Percentiles rank a stretch among this genome's conserved stretches.
Conservation (phyloP, 2,888 invertebrate species). For the Tetheella fluctuosa region DNA sequence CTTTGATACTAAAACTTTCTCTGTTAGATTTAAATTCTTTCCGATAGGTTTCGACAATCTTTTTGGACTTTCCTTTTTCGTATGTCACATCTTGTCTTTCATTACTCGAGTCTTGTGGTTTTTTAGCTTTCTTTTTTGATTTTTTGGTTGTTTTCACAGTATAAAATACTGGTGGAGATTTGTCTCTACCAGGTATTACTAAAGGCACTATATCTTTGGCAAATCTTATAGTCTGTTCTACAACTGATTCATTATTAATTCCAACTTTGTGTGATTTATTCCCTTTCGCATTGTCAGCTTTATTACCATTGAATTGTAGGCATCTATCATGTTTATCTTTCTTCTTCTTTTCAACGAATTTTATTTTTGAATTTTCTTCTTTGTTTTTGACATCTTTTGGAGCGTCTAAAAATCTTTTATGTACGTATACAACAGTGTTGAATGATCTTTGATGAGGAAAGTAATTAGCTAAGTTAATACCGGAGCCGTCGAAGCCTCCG, state of each 20-base stretch:
- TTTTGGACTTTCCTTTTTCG: constrained; percentile 49
- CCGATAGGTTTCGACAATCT: constrained; percentile 45
- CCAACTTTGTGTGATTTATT: constrained; percentile 32
- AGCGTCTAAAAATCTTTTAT: constrained; percentile 58
- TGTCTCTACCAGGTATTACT: constrained; percentile 58
- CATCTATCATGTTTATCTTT: constrained; percentile 47
- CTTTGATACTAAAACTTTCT: constrained; percentile 49
- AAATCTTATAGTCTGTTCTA: constrained; percentile 67
- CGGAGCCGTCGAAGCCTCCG: constrained; percentile 54
- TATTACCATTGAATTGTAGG: constrained; percentile 47
- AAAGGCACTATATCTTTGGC: constrained; percentile 67
- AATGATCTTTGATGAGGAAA: constrained; percentile 55
- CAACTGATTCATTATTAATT: constrained; percentile 47
- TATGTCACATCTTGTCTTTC: constrained; percentile 33
- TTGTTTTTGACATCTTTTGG: constrained; percentile 25
- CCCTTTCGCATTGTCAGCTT: constrained; percentile 29
- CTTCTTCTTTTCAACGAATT: constrained; percentile 30
- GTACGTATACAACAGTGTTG: constrained; percentile 67
- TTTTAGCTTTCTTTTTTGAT: constrained; percentile 45
- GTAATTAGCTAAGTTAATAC: constrained; percentile 64
- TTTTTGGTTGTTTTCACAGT: constrained; percentile 62
- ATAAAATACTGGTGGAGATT: constrained; percentile 54
- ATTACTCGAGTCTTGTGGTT: constrained; percentile 26
- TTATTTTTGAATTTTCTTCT: constrained; percentile 27
- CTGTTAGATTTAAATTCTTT: constrained; percentile 42